These are phyloP conservation scores for Aplocera efformata DNA, from an alignment of 2,888 invertebrate species.

Conservation along the genomic window DNA sequence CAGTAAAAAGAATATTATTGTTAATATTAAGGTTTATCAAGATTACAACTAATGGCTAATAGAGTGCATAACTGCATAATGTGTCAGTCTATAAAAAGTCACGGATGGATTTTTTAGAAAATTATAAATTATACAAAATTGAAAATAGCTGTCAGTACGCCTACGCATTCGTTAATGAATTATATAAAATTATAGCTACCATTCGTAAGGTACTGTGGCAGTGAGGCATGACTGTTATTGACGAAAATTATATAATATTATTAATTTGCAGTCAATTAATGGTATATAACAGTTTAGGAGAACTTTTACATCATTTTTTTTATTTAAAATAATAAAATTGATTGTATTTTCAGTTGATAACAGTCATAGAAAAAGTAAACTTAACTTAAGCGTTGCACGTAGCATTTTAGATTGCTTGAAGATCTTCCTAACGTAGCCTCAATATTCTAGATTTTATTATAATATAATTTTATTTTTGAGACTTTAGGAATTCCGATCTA, in stretches of 20 bases:
- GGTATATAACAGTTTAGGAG: no score
- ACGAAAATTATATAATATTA: background rate
- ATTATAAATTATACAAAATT: constrained; percentile 35
- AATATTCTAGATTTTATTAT: background rate
- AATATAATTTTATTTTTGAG: background rate
- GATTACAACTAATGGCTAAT: constrained; percentile 58
- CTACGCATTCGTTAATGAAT: no score
- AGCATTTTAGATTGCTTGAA: constrained; percentile 10
- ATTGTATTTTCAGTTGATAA: constrained; percentile 5
- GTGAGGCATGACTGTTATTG: constrained; percentile 25
- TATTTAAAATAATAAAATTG: no score
- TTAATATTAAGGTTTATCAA: constrained; percentile 46
- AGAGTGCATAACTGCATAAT: constrained; percentile 75
- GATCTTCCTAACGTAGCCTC: constrained; percentile 7
- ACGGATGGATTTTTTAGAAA: constrained; percentile 71
- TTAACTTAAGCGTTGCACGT: constrained; percentile 32
- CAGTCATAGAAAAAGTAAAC: constrained; percentile 34
- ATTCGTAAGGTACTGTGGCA: constrained; percentile 25
- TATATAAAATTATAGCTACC: constrained; percentile 20
- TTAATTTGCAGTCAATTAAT: no score
- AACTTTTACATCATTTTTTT: no score
- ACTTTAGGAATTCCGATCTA: constrained; percentile 3
- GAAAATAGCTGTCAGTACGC: constrained; percentile 35
- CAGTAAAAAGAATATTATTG: constrained; percentile 13
- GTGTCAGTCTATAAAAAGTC: constrained; percentile 78